A percentile compares a stretch with the other conserved stretches of the same genome.
Evolutionary conservation across 1,140 invertebrate genomes (phyloP).

Genomic region (Zaprionus lachaisei): DNA sequence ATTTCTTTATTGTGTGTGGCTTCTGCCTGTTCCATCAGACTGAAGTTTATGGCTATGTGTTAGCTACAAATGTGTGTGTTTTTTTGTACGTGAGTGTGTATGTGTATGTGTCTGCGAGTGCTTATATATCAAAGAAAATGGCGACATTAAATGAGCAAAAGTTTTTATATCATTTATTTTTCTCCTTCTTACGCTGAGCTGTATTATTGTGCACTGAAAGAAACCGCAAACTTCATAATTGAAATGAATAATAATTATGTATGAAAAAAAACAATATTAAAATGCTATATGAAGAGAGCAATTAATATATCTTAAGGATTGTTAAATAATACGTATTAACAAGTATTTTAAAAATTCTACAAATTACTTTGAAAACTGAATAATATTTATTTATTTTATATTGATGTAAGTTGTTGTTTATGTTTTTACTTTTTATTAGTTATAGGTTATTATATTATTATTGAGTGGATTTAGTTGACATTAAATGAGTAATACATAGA

Average conservation of each 20-base stretch:
- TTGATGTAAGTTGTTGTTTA: too few species aligned
- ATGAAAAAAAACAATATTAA: not conserved
- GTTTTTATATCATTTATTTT: slow-evolving; percentile 74
- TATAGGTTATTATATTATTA: too few species aligned
- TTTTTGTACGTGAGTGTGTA: not conserved
- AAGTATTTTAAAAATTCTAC: too few species aligned
- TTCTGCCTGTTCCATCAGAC: slow-evolving; percentile 12
- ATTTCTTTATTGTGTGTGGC: not conserved
- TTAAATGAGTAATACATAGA: too few species aligned
- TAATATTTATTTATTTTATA: too few species aligned
- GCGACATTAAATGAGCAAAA: slow-evolving; percentile 77
- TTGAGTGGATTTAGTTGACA: too few species aligned
- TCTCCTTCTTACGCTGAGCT: slow-evolving; percentile 23
- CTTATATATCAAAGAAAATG: slow-evolving; percentile 60
- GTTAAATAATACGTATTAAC: too few species aligned
- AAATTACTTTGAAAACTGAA: too few species aligned
- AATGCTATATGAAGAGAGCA: not conserved
- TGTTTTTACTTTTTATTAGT: too few species aligned
- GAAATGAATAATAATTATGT: not conserved
- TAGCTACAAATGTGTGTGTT: not conserved
- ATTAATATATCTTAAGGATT: too few species aligned
- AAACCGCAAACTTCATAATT: not conserved
- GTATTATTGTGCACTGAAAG: slow-evolving; percentile 34
- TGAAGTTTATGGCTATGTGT: slow-evolving; percentile 46
- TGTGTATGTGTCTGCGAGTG: not conserved